phyloP scores from a whole-genome alignment of 2,113 vertebrate species.

The Girardinichthys multiradiatus region DNA sequence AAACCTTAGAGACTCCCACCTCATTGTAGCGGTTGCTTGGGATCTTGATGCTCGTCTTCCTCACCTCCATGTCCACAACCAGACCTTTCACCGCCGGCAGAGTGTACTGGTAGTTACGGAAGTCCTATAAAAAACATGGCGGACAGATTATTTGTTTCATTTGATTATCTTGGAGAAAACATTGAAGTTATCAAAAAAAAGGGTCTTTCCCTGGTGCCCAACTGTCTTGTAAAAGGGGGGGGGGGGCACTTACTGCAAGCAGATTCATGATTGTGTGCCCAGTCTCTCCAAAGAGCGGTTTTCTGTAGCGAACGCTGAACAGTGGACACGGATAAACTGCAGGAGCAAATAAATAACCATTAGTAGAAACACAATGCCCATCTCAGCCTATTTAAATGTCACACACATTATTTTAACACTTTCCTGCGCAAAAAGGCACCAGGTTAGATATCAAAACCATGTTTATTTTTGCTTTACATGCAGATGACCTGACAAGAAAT shows the following conservation, averaged over 20 bases:
- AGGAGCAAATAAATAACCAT: slow-evolving; percentile 49
- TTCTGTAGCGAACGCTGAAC: slow-evolving; percentile 97
- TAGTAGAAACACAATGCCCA: neutral
- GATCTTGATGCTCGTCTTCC: slow-evolving; percentile 97
- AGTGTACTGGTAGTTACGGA: slow-evolving; percentile 98
- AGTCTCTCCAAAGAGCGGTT: slow-evolving; percentile 97
- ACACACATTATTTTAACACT: neutral
- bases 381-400: neutral
- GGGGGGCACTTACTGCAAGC: slow-evolving; percentile 87
- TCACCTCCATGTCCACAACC: slow-evolving; percentile 98
- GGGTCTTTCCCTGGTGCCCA: too few relatives aligned
- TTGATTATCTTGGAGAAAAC: neutral
- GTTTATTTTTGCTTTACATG: neutral
- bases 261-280: slow-evolving; percentile 99
- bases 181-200: too few relatives aligned
- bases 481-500: neutral
- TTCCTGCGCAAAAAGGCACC: neutral
- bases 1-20: slow-evolving; percentile 74
- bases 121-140: slow-evolving; percentile 83
- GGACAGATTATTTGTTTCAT: neutral
- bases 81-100: slow-evolving; percentile 93
- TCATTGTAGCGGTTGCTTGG: slow-evolving; percentile 98
- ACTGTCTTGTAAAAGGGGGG: too few relatives aligned
- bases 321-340: slow-evolving; percentile 97
- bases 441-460: neutral